Conservation (phyloP, 2,797 vertebrate genomes). For the Pangasius macronema region DNA sequence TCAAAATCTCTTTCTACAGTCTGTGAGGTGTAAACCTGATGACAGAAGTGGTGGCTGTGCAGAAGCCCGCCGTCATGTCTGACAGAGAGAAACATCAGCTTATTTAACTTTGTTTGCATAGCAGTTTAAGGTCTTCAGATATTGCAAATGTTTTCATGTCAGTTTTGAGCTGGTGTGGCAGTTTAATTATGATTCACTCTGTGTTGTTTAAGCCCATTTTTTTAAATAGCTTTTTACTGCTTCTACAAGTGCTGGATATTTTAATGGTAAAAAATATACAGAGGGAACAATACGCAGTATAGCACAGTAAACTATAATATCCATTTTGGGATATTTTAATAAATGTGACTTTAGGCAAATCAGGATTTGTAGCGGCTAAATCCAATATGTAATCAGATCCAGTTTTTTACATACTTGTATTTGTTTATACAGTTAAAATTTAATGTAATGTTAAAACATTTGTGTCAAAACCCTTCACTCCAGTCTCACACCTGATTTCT, state of each 20-base stretch:
- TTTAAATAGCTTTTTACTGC: neutral
- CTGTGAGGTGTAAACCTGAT: constrained; percentile 19
- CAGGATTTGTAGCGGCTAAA: neutral
- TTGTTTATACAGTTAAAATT: neutral
- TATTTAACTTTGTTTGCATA: constrained; percentile 31
- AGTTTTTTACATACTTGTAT: neutral
- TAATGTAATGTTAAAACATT: neutral
- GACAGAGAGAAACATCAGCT: constrained; percentile 14
- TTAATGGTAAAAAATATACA: neutral
- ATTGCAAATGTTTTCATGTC: constrained; percentile 35
- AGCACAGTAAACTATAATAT: neutral
- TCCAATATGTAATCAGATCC: neutral
- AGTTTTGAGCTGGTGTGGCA: constrained; percentile 5
- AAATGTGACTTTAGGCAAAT: neutral
- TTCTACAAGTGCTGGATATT: neutral
- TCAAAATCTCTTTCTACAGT: neutral
- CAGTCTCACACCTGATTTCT: neutral
- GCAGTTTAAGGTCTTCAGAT: constrained; percentile 21
- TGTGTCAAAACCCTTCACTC: neutral
- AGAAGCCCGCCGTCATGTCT: constrained; percentile 28
- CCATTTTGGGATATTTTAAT: neutral
- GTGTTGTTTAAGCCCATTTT: neutral
- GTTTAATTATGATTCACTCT: constrained; percentile 27
- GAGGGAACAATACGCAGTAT: neutral
- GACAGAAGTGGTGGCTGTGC: constrained; percentile 28